Evolutionary conservation across 1,140 invertebrate genomes (phyloP).

Genomic region (Carcinoscorpius rotundicauda): DNA sequence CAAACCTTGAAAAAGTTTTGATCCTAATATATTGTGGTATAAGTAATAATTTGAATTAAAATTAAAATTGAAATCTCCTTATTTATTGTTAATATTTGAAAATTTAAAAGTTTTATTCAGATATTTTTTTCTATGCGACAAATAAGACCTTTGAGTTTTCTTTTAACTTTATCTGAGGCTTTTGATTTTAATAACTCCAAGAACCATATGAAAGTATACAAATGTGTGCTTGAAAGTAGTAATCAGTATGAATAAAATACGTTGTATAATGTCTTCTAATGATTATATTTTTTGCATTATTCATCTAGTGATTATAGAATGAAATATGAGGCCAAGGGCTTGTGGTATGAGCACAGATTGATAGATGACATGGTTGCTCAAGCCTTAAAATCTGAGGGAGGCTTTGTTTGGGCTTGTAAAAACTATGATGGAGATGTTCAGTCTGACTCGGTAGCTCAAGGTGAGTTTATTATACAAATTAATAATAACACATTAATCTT

Average conservation of each 20-base stretch:
- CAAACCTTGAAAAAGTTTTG: no score
- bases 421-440: slow-evolving; percentile 99
- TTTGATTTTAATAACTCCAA: neutral
- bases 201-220: no score
- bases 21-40: no score
- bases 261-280: neutral
- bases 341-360: slow-evolving; percentile 95
- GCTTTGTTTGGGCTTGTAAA: slow-evolving; percentile 98
- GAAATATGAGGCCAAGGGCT: slow-evolving; percentile 65
- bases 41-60: no score
- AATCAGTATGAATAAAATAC: neutral
- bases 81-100: no score
- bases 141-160: no score
- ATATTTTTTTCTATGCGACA: no score
- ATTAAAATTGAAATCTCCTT: no score
- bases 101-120: no score
- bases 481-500: neutral
- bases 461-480: slow-evolving; percentile 45
- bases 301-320: slow-evolving; percentile 58
- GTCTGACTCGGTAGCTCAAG: slow-evolving; percentile 93
- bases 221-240: no score
- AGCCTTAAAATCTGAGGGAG: slow-evolving; percentile 93
- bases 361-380: slow-evolving; percentile 99
- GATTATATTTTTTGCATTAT: neutral
- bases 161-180: no score